Evolutionary conservation across 2,888 invertebrate species (phyloP), one percentile per base, ranked within the genome.

Genomic region (Blera fallax): DNA sequence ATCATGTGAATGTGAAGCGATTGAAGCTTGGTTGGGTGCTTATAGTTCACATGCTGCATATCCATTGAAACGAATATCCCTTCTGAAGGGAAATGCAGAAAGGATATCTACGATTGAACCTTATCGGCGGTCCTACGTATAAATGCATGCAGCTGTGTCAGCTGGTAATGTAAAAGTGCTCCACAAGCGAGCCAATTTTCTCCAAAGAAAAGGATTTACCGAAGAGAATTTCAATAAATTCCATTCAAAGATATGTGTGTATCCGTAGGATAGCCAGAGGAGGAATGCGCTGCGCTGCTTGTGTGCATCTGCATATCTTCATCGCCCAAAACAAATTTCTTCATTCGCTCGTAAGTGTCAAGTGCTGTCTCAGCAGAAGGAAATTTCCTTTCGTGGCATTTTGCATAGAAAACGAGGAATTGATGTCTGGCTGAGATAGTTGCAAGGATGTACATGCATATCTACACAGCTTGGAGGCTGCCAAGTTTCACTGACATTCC

Each of bases 311-410:
- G 73, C 81, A 81, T 76, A 73, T 72, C 82, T 82, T 32, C 64
- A 64, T 70, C 76, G 54, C 69, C 73, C 37, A 70, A 78, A 83
- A 83, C 70, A 78, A 83, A 83, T 83, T 74, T 67, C 67, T 60
- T 27, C 79, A 43, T 52, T 58, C 52, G 37, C 45, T 65, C 37
- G 65, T 8, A 78, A 60, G 78, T 83, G 82, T 83, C 82, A 83
- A 83, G 82, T 83, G 82, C 78, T 72, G 70, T 78, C 64, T 82
- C 82, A 77, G 81, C 81, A 65, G 62, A 32, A n/a, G 56, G 40
- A 77, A 72, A 72, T 72, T 58, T 54, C 76, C 82, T 72, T 50
- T 58, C 72, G 50, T 72, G 64, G 58, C 40, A 60, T 65, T 40
- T 60, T 40, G 40, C 24, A 37, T 43, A 32, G 60, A 24, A 34